Evolutionary conservation across 2,888 invertebrate genomes (phyloP).

Genomic region (Campoletis raptor): DNA sequence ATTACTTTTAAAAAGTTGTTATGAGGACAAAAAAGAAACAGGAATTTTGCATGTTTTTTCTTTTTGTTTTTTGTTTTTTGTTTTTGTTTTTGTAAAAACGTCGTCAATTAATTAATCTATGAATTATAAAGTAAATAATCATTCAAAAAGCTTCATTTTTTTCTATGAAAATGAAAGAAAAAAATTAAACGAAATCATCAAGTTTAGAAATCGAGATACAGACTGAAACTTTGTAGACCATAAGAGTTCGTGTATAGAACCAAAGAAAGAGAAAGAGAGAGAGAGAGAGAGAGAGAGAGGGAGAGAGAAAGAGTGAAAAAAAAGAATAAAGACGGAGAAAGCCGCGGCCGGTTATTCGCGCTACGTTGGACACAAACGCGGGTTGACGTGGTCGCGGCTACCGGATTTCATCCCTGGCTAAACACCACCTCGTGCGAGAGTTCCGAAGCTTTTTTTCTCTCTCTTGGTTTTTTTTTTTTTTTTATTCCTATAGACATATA

Average conservation of each 20-base stretch:
- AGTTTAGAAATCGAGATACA: background rate
- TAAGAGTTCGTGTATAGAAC: background rate
- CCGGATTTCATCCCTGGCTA: slow-evolving; percentile 84
- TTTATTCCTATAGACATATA: background rate
- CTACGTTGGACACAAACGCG: slow-evolving; percentile 80
- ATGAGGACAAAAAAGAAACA: too few relatives aligned
- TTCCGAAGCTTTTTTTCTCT: slow-evolving; percentile 69
- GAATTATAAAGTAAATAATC: background rate
- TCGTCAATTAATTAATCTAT: too few relatives aligned
- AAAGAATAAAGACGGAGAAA: slow-evolving; percentile 53
- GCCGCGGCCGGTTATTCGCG: slow-evolving; percentile 75
- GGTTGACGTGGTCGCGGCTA: slow-evolving; percentile 82
- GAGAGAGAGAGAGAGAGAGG: slow-evolving; percentile 12
- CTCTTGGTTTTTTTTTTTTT: background rate
- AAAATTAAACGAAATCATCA: background rate
- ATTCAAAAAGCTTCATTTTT: background rate
- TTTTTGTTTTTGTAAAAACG: too few relatives aligned
- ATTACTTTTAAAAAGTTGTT: too few relatives aligned
- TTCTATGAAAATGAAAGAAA: background rate
- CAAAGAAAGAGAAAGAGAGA: too few relatives aligned
- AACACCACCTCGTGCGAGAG: slow-evolving; percentile 76
- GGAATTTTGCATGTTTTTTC: too few relatives aligned
- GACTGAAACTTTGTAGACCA: slow-evolving; percentile 2
- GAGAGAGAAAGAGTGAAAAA: slow-evolving; percentile 9
- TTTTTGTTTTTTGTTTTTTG: too few relatives aligned